Percentiles rank a stretch among this genome's conserved stretches.
These are phyloP conservation scores for Onthophagus taurus DNA, from an alignment of 1,140 invertebrate genomes.

Conservation along the genomic window DNA sequence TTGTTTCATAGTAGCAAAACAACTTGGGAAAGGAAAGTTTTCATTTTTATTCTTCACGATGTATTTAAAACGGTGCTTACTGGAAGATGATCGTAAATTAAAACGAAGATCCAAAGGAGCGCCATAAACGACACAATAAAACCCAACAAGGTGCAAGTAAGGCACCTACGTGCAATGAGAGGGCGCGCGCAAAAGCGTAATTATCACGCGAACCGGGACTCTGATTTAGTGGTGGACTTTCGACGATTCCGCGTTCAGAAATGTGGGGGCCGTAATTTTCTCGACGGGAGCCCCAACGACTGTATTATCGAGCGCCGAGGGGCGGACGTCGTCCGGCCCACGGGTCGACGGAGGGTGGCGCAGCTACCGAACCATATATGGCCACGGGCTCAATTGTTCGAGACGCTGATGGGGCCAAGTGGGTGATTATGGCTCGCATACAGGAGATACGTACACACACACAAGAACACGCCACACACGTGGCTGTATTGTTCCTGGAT, in stretches of 20 bases:
- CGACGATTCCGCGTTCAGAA: not conserved
- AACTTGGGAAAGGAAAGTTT: no score
- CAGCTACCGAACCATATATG: constrained; percentile 7
- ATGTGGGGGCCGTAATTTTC: constrained; percentile 3
- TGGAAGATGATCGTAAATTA: no score
- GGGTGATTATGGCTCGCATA: no score
- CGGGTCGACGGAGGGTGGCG: constrained; percentile 2
- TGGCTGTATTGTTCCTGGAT: no score
- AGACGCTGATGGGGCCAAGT: no score
- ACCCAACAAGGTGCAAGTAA: constrained; percentile 3
- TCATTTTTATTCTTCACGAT: no score
- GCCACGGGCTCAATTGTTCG: no score
- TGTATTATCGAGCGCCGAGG: constrained; percentile 9
- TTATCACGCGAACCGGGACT: constrained; percentile 10
- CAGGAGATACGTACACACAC: no score
- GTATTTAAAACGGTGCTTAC: no score
- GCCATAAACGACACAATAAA: constrained; percentile 13
- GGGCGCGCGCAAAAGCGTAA: constrained; percentile 11
- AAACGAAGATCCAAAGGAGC: no score
- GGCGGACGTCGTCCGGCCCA: constrained; percentile 8
- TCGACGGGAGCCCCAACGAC: constrained; percentile 2
- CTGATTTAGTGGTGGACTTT: constrained; percentile 7
- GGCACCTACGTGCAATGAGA: constrained; percentile 8
- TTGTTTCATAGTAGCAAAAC: no score
- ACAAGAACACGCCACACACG: no score